Evolutionary conservation across 2,797 vertebrate species (phyloP).

Genomic region (Agapornis canus): DNA sequence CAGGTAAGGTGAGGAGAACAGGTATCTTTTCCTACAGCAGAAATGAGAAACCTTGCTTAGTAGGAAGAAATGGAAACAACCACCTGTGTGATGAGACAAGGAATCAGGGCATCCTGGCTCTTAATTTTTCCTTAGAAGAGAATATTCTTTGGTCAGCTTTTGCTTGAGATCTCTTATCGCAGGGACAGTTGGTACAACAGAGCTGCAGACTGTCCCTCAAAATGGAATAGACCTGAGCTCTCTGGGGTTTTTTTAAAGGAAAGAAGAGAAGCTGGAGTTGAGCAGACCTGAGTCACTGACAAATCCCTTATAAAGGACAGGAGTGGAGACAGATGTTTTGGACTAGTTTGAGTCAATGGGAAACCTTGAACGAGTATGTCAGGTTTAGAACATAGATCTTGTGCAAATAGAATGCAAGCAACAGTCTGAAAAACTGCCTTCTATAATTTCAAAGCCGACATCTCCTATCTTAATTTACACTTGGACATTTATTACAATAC

Average conservation of each 20-base stretch:
- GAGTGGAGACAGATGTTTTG: neutral
- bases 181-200: neutral
- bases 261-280: neutral
- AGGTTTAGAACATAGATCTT: neutral
- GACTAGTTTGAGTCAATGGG: neutral
- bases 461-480: neutral
- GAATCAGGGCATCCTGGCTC: neutral
- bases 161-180: neutral
- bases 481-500: neutral
- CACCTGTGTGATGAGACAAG: neutral
- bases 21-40: neutral
- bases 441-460: neutral
- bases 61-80: neutral
- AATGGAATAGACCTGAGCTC: neutral
- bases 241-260: neutral
- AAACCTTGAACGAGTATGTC: neutral
- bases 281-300: neutral
- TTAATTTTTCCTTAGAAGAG: neutral
- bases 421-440: neutral
- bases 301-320: neutral
- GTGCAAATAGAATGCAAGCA: neutral
- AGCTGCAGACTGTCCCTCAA: neutral
- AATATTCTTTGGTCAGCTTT: neutral
- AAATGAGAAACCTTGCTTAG: neutral
- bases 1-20: neutral